Percentiles rank a stretch among this genome's conserved stretches.
phyloP scores from a whole-genome alignment of 2,113 vertebrate genomes.

The Syrrhaptes paradoxus region DNA sequence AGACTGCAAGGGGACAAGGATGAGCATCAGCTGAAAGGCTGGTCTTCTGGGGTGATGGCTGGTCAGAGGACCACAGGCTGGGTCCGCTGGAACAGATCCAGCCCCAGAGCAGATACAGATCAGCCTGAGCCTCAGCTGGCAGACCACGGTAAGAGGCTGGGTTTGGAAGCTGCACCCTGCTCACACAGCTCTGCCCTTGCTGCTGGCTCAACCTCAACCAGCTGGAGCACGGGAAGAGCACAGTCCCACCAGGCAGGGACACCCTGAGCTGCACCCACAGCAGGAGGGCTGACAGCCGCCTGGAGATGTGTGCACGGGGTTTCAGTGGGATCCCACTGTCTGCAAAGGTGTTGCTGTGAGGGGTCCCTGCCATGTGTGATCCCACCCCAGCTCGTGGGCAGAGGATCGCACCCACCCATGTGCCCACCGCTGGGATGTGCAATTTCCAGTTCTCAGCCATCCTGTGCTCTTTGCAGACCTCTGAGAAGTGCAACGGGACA shows the following conservation, averaged over 20 bases:
- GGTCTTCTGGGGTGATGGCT: neutral
- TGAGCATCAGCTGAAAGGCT: neutral
- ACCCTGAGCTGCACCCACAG: neutral
- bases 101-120: neutral
- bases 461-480: neutral
- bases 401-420: neutral
- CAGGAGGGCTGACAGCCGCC: neutral
- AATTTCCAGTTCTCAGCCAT: neutral
- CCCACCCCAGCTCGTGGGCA: neutral
- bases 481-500: neutral
- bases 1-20: neutral
- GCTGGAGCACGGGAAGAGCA: neutral
- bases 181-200: neutral
- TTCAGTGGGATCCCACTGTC: neutral
- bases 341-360: neutral
- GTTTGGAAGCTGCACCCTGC: neutral
- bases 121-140: neutral
- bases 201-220: neutral
- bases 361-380: neutral
- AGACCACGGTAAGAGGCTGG: neutral
- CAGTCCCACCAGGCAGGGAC: neutral
- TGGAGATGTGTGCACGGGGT: neutral
- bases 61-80: neutral
- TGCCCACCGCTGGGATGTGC: neutral
- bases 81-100: neutral